Conservation (phyloP, 2,113 vertebrate genomes). For the Neopipo cinnamomea region DNA sequence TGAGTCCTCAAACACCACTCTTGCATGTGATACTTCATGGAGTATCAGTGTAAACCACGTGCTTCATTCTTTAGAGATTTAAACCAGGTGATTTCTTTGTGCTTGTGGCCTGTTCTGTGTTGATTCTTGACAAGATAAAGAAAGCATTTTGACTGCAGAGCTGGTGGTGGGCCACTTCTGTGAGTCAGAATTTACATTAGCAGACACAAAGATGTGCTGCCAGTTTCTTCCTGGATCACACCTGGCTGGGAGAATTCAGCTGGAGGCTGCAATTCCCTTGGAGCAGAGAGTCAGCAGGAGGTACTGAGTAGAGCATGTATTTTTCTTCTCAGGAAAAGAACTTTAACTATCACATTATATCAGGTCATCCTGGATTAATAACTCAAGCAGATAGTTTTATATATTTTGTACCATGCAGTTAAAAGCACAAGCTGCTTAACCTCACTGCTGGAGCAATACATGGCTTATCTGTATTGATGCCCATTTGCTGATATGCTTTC, state of each 20-base stretch:
- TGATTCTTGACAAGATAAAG: background rate
- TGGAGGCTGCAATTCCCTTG: background rate
- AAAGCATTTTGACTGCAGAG: background rate
- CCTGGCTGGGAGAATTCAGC: background rate
- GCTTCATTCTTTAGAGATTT: background rate
- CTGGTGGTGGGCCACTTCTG: background rate
- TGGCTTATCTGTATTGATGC: background rate
- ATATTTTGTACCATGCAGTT: background rate
- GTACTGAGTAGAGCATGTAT: background rate
- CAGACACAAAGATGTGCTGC: background rate
- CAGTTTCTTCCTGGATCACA: background rate
- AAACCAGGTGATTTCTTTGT: background rate
- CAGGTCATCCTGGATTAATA: conserved; percentile 11
- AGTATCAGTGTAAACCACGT: background rate
- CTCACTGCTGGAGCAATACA: conserved; percentile 27
- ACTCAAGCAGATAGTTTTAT: background rate
- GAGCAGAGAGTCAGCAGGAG: background rate
- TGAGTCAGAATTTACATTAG: background rate
- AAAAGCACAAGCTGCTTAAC: conserved; percentile 41
- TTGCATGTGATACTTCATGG: background rate
- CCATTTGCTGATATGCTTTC: background rate
- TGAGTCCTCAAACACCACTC: background rate
- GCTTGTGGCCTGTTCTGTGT: background rate
- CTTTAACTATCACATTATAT: background rate
- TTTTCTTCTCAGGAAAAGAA: background rate